Conservation (phyloP, 2,797 vertebrate species). For the Sparidentex hasta region DNA sequence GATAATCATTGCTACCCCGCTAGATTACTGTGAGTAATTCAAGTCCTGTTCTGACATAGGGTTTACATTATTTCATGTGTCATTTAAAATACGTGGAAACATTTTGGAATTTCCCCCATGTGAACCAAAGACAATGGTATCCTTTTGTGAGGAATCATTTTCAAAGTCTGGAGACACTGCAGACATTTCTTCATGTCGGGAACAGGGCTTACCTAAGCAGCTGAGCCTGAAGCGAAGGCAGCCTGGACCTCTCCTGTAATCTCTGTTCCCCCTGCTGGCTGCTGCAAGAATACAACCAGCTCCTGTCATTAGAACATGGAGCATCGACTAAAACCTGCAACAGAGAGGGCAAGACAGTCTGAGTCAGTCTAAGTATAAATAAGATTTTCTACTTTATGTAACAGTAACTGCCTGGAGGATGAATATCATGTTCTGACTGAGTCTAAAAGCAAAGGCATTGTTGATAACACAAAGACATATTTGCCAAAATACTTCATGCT, state of each 20-base stretch:
- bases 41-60: neutral
- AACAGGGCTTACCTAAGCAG: conserved; percentile 87
- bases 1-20: neutral
- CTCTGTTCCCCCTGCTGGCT: conserved; percentile 85
- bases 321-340: conserved; percentile 93
- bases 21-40: neutral
- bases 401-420: no score
- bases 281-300: conserved; percentile 92
- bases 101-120: neutral
- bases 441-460: no score
- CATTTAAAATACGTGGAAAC: conserved; percentile 1
- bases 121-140: conserved; percentile 1
- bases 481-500: no score
- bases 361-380: neutral
- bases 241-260: conserved; percentile 85
- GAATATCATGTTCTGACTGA: no score
- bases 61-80: neutral
- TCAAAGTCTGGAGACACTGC: neutral
- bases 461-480: no score
- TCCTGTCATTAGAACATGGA: conserved; percentile 97
- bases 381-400: no score
- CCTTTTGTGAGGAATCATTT: neutral
- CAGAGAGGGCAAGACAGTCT: neutral
- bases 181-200: conserved; percentile 10
- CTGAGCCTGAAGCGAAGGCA: conserved; percentile 89